These are phyloP conservation scores for Chalcis sispes DNA, from an alignment of 2,888 invertebrate species.

Conservation along the genomic window DNA sequence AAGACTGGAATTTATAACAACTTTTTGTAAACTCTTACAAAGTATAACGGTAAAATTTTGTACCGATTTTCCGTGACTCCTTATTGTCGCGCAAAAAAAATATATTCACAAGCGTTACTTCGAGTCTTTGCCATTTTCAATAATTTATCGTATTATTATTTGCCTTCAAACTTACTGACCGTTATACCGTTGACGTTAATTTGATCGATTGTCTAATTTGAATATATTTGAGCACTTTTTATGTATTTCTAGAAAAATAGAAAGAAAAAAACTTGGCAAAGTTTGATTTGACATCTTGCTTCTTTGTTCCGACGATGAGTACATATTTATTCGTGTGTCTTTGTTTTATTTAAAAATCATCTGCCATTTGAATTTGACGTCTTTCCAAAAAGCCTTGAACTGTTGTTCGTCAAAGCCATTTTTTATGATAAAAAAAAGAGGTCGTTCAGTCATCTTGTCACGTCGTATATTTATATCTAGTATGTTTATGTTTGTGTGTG, in stretches of 20 bases:
- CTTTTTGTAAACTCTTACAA: slow-evolving; percentile 1
- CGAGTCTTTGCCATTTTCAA: too few relatives aligned
- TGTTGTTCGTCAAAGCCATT: slow-evolving; percentile 16
- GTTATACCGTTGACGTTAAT: slow-evolving; percentile 45
- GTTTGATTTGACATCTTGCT: not conserved
- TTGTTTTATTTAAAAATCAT: not conserved
- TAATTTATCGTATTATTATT: too few relatives aligned
- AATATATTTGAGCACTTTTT: slow-evolving; percentile 10
- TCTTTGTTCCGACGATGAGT: not conserved
- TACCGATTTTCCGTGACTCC: slow-evolving; percentile 2
- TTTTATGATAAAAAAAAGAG: not conserved
- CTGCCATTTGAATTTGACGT: not conserved
- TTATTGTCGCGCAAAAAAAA: too few relatives aligned
- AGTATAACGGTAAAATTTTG: slow-evolving; percentile 8
- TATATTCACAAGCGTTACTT: too few relatives aligned
- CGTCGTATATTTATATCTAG: slow-evolving; percentile 10
- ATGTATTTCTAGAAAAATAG: not conserved
- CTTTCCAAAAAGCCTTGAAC: slow-evolving; percentile 40
- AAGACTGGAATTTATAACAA: slow-evolving; percentile 27
- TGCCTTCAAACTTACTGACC: slow-evolving; percentile 11
- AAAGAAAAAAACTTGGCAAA: slow-evolving; percentile 1
- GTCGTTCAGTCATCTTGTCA: slow-evolving; percentile 17
- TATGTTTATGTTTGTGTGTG: too few relatives aligned
- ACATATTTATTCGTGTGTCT: not conserved
- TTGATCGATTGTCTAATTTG: slow-evolving; percentile 46